Percentiles rank a stretch among this genome's conserved stretches.
phyloP scores from a whole-genome alignment of 2,113 vertebrate genomes.

The Pluvialis apricaria region DNA sequence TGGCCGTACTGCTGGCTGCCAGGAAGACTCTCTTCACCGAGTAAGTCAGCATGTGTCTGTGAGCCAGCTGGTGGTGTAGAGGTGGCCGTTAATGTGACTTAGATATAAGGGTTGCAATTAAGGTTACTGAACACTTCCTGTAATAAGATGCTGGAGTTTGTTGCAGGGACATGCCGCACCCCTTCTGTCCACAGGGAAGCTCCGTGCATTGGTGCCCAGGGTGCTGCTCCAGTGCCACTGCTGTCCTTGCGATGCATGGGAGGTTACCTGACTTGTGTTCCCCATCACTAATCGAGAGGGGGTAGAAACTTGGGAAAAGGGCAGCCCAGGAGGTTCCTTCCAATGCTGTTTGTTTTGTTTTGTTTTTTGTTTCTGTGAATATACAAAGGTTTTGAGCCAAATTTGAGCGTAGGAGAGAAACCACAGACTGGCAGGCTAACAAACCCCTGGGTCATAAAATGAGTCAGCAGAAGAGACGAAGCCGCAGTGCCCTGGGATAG shows the following conservation, averaged over 20 bases:
- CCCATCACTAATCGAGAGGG: accelerated
- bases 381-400: background rate
- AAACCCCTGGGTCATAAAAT: background rate
- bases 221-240: accelerated
- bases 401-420: background rate
- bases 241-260: accelerated
- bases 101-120: background rate
- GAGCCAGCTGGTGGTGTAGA: background rate
- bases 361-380: background rate
- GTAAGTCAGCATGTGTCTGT: accelerated
- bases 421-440: background rate
- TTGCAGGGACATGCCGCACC: accelerated
- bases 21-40: background rate
- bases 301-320: background rate
- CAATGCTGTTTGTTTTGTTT: background rate
- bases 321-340: background rate
- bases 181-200: background rate
- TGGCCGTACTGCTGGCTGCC: accelerated
- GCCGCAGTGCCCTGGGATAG: background rate
- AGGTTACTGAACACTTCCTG: background rate
- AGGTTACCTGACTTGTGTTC: background rate
- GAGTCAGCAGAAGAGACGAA: background rate
- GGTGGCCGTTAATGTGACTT: background rate
- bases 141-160: background rate
- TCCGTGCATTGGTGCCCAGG: accelerated